Evolutionary conservation across 2,113 vertebrate genomes (phyloP).

Genomic region (Brachionichthys hirsutus): DNA sequence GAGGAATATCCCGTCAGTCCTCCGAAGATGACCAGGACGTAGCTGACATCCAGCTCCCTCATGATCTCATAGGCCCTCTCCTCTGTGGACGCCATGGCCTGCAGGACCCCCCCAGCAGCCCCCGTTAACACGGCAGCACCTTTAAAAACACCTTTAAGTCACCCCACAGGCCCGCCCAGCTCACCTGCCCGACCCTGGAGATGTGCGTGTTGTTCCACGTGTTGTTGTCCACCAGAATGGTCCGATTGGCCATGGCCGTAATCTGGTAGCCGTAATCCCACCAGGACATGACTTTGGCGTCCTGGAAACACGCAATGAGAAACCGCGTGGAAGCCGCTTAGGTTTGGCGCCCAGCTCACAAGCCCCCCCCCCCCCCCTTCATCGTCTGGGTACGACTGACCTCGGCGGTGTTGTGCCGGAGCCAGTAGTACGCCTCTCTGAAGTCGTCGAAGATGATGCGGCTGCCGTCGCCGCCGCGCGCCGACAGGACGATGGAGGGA

Average conservation of each 20-base stretch:
- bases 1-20: constrained; percentile 97
- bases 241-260: constrained; percentile 98
- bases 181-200: constrained; percentile 96
- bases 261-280: constrained; percentile 99
- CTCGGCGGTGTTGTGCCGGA: constrained; percentile 97
- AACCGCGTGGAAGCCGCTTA: not conserved
- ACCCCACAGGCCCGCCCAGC: not conserved
- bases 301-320: constrained; percentile 70
- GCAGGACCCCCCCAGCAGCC: constrained; percentile 11
- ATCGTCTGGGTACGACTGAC: constrained; percentile 65
- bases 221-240: constrained; percentile 98
- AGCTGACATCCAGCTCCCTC: constrained; percentile 97
- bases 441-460: constrained; percentile 99
- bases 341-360: too few species aligned
- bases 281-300: constrained; percentile 99
- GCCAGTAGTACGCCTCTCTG: constrained; percentile 98
- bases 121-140: not conserved
- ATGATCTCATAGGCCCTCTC: constrained; percentile 98
- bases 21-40: constrained; percentile 96
- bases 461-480: constrained; percentile 92
- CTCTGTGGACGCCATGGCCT: constrained; percentile 98
- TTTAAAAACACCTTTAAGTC: not conserved
- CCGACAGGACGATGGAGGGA: constrained; percentile 95
- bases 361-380: too few species aligned
- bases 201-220: constrained; percentile 99